Conservation (phyloP, 2,113 vertebrate genomes). For the Amblyopsis rosae region DNA sequence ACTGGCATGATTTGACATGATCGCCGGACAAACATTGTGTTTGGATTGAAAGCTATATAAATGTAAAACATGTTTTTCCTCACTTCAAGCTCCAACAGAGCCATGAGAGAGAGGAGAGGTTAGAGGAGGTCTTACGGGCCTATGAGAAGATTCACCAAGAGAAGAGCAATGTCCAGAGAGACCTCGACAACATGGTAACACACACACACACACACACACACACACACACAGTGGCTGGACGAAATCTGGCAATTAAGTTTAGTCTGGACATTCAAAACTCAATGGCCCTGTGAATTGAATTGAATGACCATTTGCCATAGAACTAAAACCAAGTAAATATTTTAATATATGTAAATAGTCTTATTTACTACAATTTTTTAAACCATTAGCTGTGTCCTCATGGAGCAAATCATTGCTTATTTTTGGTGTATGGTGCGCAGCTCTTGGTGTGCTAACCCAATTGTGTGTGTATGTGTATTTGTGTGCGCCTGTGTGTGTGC, state of each 20-base stretch:
- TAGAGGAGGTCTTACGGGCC: slow-evolving; percentile 89
- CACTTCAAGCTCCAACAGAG: slow-evolving; percentile 83
- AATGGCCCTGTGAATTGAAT: neutral
- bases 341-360: no score
- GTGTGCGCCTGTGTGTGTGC: slow-evolving; percentile 1
- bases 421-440: neutral
- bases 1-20: neutral
- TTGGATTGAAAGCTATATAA: neutral
- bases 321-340: no score
- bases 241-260: neutral
- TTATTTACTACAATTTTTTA: no score
- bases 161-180: slow-evolving; percentile 85
- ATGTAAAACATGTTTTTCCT: neutral
- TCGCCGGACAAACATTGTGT: neutral
- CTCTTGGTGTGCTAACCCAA: neutral
- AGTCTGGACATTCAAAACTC: neutral
- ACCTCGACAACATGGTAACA: slow-evolving; percentile 88
- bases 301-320: no score
- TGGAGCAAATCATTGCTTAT: no score
- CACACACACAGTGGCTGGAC: neutral
- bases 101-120: slow-evolving; percentile 87
- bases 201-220: slow-evolving; percentile 7
- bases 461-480: neutral
- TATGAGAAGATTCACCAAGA: slow-evolving; percentile 91
- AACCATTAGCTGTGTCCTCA: no score